Conservation (phyloP, 2,797 vertebrate genomes). For the Cyclura pinguis region DNA sequence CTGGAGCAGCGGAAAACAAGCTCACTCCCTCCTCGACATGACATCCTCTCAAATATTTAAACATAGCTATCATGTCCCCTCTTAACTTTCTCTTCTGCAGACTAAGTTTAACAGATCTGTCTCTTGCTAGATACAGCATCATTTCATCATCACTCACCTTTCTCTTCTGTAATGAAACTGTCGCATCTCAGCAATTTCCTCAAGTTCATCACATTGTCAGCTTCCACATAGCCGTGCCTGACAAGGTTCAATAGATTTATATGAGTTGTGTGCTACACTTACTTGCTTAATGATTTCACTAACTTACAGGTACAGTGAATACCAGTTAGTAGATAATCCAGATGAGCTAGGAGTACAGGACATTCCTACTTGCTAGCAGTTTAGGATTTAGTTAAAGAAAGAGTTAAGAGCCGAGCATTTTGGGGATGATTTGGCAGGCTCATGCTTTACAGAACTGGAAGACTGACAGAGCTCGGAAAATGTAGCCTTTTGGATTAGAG, state of each 20-base stretch:
- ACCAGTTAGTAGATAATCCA: not conserved
- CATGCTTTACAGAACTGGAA: not conserved
- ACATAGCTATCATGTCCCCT: too few species aligned
- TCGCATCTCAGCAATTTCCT: constrained; percentile 85
- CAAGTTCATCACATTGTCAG: constrained; percentile 85
- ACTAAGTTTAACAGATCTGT: too few species aligned
- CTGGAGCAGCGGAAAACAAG: too few species aligned
- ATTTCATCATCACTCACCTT: constrained; percentile 75
- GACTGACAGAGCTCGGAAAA: too few species aligned
- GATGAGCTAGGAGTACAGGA: not conserved
- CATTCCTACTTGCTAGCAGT: not conserved
- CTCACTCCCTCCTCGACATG: too few species aligned
- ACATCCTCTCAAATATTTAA: too few species aligned
- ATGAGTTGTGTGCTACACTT: not conserved
- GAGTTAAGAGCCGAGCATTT: too few species aligned
- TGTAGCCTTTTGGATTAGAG: too few species aligned
- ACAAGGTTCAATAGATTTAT: not conserved
- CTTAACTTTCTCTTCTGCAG: too few species aligned
- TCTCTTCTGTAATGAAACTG: constrained; percentile 85
- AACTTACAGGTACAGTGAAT: not conserved
- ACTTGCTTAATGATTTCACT: not conserved
- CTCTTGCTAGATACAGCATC: too few species aligned
- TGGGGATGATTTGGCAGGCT: not conserved
- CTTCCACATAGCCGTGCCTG: constrained; percentile 85
- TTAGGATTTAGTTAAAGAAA: not conserved